Percentiles rank a stretch among this genome's conserved stretches.
Evolutionary conservation across 2,888 invertebrate genomes (phyloP).

Genomic region (Ochropleura plecta): DNA sequence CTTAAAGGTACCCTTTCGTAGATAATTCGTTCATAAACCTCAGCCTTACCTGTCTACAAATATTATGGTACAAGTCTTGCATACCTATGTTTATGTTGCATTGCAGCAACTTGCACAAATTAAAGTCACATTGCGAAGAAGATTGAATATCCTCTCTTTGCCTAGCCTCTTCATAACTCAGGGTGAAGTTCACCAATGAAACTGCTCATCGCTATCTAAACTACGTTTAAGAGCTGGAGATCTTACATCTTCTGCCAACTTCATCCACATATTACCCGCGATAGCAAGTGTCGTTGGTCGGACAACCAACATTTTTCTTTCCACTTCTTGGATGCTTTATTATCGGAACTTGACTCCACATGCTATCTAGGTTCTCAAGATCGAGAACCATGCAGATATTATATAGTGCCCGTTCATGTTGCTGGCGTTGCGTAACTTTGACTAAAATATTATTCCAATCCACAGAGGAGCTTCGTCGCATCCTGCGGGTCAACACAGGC

Average conservation of each 20-base stretch:
- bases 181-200: not conserved
- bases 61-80: not conserved
- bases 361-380: not conserved
- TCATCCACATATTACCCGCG: not conserved
- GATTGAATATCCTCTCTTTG: not conserved
- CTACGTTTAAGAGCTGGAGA: not conserved
- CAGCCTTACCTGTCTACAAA: not conserved
- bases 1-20: not conserved
- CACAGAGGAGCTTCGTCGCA: conserved; percentile 82
- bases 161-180: not conserved
- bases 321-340: not conserved
- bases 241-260: not conserved
- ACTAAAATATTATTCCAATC: conserved; percentile 1
- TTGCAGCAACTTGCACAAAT: not conserved
- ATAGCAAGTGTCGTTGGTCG: not conserved
- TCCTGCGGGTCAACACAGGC: conserved; percentile 85
- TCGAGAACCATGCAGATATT: not conserved
- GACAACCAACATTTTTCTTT: not conserved
- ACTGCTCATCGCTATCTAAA: too few relatives aligned
- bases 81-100: not conserved
- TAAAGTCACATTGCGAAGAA: not conserved
- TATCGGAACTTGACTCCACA: not conserved
- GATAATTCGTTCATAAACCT: not conserved
- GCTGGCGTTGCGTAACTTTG: not conserved
- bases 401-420: not conserved